These are phyloP conservation scores for Spheniscus mendiculus DNA, from an alignment of 2,113 vertebrate genomes.

Conservation along the genomic window DNA sequence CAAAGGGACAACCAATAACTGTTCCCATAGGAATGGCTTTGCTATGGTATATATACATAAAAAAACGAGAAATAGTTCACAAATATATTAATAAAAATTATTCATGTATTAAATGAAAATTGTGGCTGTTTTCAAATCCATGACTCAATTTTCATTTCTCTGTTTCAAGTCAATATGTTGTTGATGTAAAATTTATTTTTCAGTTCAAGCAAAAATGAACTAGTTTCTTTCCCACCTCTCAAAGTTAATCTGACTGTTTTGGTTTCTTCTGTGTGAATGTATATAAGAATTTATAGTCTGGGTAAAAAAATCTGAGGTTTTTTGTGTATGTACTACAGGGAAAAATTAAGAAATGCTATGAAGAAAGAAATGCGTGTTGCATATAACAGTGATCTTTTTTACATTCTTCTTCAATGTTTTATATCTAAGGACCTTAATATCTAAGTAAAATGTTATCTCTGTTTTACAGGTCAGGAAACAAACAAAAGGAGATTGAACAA, in stretches of 20 bases:
- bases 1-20: background rate
- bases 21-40: background rate
- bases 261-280: background rate
- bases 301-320: fast-evolving
- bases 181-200: background rate
- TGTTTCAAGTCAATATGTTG: background rate
- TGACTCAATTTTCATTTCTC: background rate
- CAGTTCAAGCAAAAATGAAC: background rate
- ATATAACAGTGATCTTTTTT: background rate
- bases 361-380: background rate
- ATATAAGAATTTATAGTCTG: background rate
- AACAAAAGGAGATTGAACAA: background rate
- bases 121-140: background rate
- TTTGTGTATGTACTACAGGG: background rate
- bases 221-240: background rate
- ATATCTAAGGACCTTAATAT: background rate
- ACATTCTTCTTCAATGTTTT: background rate
- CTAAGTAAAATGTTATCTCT: background rate
- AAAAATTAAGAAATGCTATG: background rate
- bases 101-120: background rate
- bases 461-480: background rate
- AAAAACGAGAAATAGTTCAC: background rate
- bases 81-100: background rate
- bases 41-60: background rate
- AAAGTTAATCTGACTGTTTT: background rate